These are phyloP conservation scores for Gerris lacustris DNA, from an alignment of 2,888 invertebrate species.

Conservation along the genomic window DNA sequence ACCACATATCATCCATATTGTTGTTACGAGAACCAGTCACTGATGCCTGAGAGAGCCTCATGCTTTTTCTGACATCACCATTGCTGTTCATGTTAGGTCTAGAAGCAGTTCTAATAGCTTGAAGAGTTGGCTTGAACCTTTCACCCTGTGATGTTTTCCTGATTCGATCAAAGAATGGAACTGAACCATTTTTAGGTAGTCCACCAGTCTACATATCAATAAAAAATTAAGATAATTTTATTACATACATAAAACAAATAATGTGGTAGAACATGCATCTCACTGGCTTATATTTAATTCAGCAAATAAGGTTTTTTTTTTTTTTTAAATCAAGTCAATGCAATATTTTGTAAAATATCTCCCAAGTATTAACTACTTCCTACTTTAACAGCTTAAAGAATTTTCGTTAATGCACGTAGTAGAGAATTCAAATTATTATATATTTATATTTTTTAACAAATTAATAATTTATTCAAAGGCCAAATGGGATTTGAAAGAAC, in stretches of 20 bases:
- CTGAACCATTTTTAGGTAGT: slow-evolving; percentile 75
- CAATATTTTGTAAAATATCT: too few relatives aligned
- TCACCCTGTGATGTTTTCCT: slow-evolving; percentile 73
- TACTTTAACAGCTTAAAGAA: too few relatives aligned
- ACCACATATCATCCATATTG: slow-evolving; percentile 39
- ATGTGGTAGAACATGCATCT: too few relatives aligned
- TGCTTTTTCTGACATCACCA: slow-evolving; percentile 54
- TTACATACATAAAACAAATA: neutral
- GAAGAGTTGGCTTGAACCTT: slow-evolving; percentile 66
- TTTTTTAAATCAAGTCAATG: too few relatives aligned
- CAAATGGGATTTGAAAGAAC: too few relatives aligned
- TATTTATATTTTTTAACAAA: too few relatives aligned
- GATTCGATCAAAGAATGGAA: slow-evolving; percentile 77
- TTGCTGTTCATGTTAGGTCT: slow-evolving; percentile 64
- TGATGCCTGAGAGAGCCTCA: slow-evolving; percentile 46
- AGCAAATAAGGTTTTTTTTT: too few relatives aligned
- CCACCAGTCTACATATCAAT: slow-evolving; percentile 41
- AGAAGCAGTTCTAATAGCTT: slow-evolving; percentile 36
- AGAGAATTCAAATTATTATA: too few relatives aligned
- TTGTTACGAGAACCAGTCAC: slow-evolving; percentile 48
- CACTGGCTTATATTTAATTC: too few relatives aligned
- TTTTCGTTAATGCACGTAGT: too few relatives aligned
- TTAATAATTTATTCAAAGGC: too few relatives aligned
- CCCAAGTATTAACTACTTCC: too few relatives aligned
- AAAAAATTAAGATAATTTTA: neutral